A percentile compares a stretch with the other conserved stretches of the same genome.
phyloP scores from a whole-genome alignment of 1,140 invertebrate species.

The Notospermus geniculatus region DNA sequence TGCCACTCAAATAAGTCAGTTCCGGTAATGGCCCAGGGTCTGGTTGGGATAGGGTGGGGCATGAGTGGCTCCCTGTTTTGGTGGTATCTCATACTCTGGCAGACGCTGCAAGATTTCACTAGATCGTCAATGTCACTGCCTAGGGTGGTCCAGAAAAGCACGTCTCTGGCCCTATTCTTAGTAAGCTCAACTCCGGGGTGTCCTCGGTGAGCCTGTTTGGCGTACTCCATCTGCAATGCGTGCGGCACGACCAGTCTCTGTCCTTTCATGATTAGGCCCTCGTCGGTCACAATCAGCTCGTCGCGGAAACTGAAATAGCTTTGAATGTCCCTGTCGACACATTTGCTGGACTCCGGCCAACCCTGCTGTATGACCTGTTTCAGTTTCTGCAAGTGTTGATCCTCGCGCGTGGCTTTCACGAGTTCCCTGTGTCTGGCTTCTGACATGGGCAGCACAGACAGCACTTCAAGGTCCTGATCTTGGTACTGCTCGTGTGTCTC shows the following conservation, averaged over 20 bases:
- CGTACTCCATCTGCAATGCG: neutral
- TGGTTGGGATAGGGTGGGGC: constrained; percentile 15
- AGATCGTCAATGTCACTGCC: constrained; percentile 28
- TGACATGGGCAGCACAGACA: neutral
- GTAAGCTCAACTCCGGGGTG: constrained; percentile 28
- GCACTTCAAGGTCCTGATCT: neutral
- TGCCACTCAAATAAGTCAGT: constrained; percentile 22
- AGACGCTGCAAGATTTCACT: constrained; percentile 21
- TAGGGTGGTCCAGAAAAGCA: constrained; percentile 32
- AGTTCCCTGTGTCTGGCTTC: neutral
- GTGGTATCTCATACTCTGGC: constrained; percentile 13
- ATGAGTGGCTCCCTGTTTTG: constrained; percentile 20
- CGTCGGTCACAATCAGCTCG: neutral
- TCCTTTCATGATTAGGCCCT: neutral
- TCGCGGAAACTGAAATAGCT: neutral
- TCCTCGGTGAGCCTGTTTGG: constrained; percentile 16
- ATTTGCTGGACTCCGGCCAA: neutral
- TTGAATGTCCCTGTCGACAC: neutral
- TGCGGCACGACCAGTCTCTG: neutral
- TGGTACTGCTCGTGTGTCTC: neutral
- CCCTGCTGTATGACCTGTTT: neutral
- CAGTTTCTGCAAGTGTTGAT: neutral
- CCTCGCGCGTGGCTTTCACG: neutral
- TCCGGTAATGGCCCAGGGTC: constrained; percentile 22
- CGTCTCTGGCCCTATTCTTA: constrained; percentile 16